phyloP scores from a whole-genome alignment of 2,113 vertebrate genomes.

The Xenopus tropicalis region UCB_Xtro_10.0 CM004445.2:44004001-44004500 shows the following conservation, averaged over 20 bases:
- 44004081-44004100: slow-evolving; percentile 58
- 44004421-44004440: slow-evolving; percentile 71
- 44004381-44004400: slow-evolving; percentile 48
- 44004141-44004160: slow-evolving; percentile 21
- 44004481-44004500: slow-evolving; percentile 90
- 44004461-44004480: slow-evolving; percentile 85
- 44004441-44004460: slow-evolving; percentile 84
- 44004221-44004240: slow-evolving; percentile 98
- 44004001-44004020: slow-evolving; percentile 88
- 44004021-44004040: slow-evolving; percentile 73
- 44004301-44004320: slow-evolving; percentile 51
- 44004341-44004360: slow-evolving; percentile 36
- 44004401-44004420: slow-evolving; percentile 34
- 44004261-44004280: slow-evolving; percentile 65
- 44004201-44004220: slow-evolving; percentile 79
- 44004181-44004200: slow-evolving; percentile 67
- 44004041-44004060: slow-evolving; percentile 58
- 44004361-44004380: slow-evolving; percentile 35
- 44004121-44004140: slow-evolving; percentile 59
- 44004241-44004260: slow-evolving; percentile 92
- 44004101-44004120: slow-evolving; percentile 64
- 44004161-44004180: background rate
- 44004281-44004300: slow-evolving; percentile 65
- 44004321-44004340: slow-evolving; percentile 33
- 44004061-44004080: slow-evolving; percentile 48